Conservation (phyloP, 2,797 vertebrate species). For the Acipenser oxyrinchus region DNA sequence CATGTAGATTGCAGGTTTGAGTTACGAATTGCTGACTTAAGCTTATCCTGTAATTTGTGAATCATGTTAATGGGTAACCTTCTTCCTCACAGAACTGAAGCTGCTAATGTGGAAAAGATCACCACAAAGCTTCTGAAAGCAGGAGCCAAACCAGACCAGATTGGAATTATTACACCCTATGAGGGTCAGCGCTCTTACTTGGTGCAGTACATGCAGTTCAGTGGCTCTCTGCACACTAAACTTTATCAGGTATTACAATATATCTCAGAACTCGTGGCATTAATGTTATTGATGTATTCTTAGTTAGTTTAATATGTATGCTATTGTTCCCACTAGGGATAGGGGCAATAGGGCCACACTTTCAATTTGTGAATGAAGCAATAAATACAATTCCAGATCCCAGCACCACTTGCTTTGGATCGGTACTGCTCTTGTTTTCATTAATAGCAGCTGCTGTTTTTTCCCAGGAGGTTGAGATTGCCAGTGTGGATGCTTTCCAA, state of each 20-base stretch:
- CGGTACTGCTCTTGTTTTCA: background rate
- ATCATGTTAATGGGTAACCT: too few relatives aligned
- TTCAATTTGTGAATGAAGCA: too few relatives aligned
- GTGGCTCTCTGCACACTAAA: conserved; percentile 94
- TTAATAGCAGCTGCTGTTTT: conserved; percentile 8
- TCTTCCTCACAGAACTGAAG: conserved; percentile 74
- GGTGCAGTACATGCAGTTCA: conserved; percentile 99
- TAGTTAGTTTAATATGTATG: background rate
- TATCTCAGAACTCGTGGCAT: too few relatives aligned
- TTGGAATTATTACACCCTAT: conserved; percentile 94
- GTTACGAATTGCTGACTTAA: too few relatives aligned
- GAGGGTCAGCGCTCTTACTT: conserved; percentile 95
- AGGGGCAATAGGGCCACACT: too few relatives aligned
- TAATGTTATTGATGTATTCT: background rate
- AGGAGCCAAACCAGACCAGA: conserved; percentile 94
- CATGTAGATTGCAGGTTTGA: too few relatives aligned
- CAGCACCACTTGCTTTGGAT: background rate
- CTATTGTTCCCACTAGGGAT: background rate
- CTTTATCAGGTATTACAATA: conserved; percentile 81
- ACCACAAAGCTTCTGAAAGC: conserved; percentile 93
- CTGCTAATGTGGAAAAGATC: conserved; percentile 96
- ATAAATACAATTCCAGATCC: too few relatives aligned
- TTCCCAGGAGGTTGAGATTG: conserved; percentile 91
- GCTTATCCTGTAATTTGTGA: too few relatives aligned
- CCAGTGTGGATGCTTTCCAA: conserved; percentile 96